Evolutionary conservation across 2,113 vertebrate genomes (phyloP).

Genomic region (Catagonus wagneri): DNA sequence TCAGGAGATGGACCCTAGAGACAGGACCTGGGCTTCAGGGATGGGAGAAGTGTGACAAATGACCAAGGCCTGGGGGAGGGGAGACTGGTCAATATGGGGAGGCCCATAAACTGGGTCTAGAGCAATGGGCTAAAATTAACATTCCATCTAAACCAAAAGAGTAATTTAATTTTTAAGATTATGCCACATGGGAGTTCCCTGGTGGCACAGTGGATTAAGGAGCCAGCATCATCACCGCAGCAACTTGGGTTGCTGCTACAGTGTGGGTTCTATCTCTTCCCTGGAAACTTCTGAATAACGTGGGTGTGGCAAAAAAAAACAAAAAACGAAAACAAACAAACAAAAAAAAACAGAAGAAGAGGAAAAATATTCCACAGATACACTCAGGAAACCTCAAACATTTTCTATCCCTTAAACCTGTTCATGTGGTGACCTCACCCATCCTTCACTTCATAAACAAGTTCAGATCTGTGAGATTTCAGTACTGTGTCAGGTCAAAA

Average conservation of each 20-base stretch:
- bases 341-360: no score
- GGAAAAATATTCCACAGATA: neutral
- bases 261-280: no score
- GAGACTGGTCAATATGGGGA: neutral
- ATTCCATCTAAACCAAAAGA: neutral
- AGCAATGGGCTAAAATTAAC: neutral
- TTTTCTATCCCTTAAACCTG: conserved; percentile 25
- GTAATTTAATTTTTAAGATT: neutral
- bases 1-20: neutral
- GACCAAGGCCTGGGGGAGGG: neutral
- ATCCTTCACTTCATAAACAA: neutral
- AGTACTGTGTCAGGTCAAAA: neutral
- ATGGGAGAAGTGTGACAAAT: neutral
- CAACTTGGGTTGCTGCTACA: no score
- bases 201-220: no score
- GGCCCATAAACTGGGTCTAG: neutral
- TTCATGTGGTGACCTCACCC: neutral
- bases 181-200: neutral
- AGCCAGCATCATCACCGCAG: no score
- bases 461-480: neutral
- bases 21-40: neutral
- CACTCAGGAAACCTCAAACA: neutral
- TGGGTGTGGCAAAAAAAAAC: no score
- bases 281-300: no score
- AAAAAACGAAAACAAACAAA: no score